Percentiles rank a stretch among this genome's conserved stretches.
Conservation (phyloP, 2,797 vertebrate species). For the Enteromius unitaeniatus region DNA sequence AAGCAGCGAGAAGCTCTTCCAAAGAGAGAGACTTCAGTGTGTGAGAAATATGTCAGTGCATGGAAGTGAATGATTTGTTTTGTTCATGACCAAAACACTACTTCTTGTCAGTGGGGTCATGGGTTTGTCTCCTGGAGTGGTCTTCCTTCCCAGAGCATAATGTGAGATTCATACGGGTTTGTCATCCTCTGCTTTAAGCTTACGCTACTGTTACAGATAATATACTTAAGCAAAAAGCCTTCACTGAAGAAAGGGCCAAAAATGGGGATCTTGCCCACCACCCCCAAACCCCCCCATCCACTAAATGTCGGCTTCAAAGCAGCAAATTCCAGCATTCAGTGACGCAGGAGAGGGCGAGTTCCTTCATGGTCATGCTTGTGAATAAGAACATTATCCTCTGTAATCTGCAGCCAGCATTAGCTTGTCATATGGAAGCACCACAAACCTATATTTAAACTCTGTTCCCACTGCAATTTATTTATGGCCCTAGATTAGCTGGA, state of each 20-base stretch:
- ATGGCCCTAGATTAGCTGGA: conserved; percentile 27
- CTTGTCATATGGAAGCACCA: conserved; percentile 31
- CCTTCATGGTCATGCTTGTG: conserved; percentile 51
- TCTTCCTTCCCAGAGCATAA: conserved; percentile 44
- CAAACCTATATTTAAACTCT: conserved; percentile 34
- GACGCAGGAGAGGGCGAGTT: conserved; percentile 36
- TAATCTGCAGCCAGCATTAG: conserved; percentile 48
- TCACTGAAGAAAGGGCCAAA: conserved; percentile 36
- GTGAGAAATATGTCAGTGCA: not conserved
- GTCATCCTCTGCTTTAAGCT: conserved; percentile 37
- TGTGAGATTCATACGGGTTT: conserved; percentile 37
- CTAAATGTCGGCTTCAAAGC: conserved; percentile 45
- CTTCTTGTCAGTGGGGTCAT: conserved; percentile 32
- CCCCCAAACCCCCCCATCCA: conserved; percentile 3
- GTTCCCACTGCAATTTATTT: conserved; percentile 35
- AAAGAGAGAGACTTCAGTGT: not conserved
- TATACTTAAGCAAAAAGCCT: conserved; percentile 44
- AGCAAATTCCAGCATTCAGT: conserved; percentile 45
- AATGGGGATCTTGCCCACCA: conserved; percentile 33
- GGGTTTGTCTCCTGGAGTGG: conserved; percentile 14
- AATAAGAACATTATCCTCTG: conserved; percentile 54
- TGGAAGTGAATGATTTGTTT: conserved; percentile 19
- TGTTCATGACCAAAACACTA: conserved; percentile 11
- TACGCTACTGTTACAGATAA: conserved; percentile 51
- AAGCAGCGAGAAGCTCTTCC: not conserved